Percentiles rank a stretch among this genome's conserved stretches.
phyloP scores from a whole-genome alignment of 2,888 invertebrate genomes.

The Tortricodes alternella region DNA sequence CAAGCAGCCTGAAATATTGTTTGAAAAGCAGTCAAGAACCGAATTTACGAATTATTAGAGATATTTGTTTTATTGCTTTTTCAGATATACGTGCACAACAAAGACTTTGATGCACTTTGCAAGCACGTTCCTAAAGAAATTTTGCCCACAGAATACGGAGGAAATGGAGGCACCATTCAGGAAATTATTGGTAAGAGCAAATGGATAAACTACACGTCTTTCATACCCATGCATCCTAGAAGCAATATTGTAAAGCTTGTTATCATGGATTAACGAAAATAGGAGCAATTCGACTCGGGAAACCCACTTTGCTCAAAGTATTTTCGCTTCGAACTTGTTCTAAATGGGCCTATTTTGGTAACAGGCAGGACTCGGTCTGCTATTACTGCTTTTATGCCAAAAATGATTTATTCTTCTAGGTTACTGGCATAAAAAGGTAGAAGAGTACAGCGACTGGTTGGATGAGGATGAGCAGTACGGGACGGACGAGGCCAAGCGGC shows the following conservation, averaged over 20 bases:
- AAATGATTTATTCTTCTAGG: conserved; percentile 45
- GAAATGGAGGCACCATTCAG: conserved; percentile 76
- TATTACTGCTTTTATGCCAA: too few relatives aligned
- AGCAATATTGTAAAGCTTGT: too few relatives aligned
- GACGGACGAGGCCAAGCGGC: conserved; percentile 75
- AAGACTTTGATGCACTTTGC: conserved; percentile 74
- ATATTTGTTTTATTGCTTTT: conserved; percentile 32
- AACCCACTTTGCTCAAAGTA: too few relatives aligned
- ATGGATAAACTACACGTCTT: neutral
- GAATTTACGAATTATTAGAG: too few relatives aligned
- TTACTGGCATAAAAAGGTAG: conserved; percentile 60
- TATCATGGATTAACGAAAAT: too few relatives aligned
- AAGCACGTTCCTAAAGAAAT: conserved; percentile 79
- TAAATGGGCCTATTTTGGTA: too few relatives aligned
- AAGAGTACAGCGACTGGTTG: conserved; percentile 72
- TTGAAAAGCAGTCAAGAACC: too few relatives aligned
- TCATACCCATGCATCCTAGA: too few relatives aligned
- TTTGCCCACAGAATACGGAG: conserved; percentile 85
- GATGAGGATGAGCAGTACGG: conserved; percentile 71
- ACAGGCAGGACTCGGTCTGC: too few relatives aligned
- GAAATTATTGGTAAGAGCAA: conserved; percentile 65
- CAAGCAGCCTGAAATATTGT: too few relatives aligned
- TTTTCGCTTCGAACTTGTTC: too few relatives aligned
- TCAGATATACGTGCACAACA: conserved; percentile 74
- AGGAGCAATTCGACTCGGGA: too few relatives aligned